Evolutionary conservation across 2,113 vertebrate genomes (phyloP).

Genomic region (Chrysochloris asiatica): DNA sequence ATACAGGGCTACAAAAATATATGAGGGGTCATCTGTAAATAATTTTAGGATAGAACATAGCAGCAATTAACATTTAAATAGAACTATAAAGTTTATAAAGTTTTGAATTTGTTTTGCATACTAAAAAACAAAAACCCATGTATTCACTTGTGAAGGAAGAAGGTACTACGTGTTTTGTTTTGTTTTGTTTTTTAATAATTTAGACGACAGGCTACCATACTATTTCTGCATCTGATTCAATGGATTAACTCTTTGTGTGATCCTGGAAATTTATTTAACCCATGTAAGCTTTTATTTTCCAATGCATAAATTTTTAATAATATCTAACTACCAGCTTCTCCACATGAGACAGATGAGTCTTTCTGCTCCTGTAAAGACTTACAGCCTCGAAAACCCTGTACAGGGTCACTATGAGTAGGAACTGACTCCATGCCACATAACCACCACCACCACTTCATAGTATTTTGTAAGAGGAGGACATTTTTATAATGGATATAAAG

Average conservation of each 20-base stretch:
- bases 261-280: background rate
- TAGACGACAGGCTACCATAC: background rate
- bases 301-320: background rate
- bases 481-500: slow-evolving; percentile 10
- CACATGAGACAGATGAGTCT: no score
- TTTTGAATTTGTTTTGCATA: slow-evolving; percentile 1
- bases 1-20: slow-evolving; percentile 49
- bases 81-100: slow-evolving; percentile 24
- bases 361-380: no score
- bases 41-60: slow-evolving; percentile 52
- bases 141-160: background rate
- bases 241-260: rapidly evolving
- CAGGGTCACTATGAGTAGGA: no score
- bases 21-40: slow-evolving; percentile 37
- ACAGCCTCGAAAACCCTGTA: no score
- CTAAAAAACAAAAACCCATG: background rate
- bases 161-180: no score
- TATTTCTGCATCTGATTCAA: background rate
- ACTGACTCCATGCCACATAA: no score
- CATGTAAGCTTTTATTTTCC: background rate
- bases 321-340: background rate
- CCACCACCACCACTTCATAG: no score
- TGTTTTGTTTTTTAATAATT: background rate
- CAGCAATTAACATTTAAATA: slow-evolving; percentile 51
- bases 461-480: background rate